Evolutionary conservation across 2,113 vertebrate genomes (phyloP).

Genomic region (Polypterus senegalus): DNA sequence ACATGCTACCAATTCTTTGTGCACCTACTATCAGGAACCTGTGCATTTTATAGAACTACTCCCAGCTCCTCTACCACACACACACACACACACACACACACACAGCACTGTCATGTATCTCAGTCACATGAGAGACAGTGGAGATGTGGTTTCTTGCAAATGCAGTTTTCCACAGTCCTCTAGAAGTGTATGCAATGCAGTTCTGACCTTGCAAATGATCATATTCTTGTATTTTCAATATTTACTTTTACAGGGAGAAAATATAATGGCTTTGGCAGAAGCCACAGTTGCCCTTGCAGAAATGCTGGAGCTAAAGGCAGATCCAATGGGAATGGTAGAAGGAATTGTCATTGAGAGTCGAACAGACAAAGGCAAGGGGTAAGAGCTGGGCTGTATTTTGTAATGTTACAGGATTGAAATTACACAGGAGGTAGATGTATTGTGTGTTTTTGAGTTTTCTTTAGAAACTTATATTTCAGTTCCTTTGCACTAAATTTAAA

Average conservation of each 20-base stretch:
- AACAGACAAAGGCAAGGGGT: slow-evolving; percentile 79
- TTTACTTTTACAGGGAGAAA: slow-evolving; percentile 58
- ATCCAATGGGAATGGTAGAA: slow-evolving; percentile 62
- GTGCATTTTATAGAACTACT: too few species aligned
- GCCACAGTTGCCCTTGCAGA: slow-evolving; percentile 77
- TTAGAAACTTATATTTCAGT: too few species aligned
- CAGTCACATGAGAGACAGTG: too few species aligned
- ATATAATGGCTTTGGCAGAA: slow-evolving; percentile 73
- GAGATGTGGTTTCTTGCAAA: too few species aligned
- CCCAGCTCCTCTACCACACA: too few species aligned
- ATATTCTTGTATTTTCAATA: slow-evolving; percentile 4
- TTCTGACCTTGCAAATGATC: not conserved
- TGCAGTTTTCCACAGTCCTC: not conserved
- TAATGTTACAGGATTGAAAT: too few species aligned
- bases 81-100: too few species aligned
- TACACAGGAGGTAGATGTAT: too few species aligned
- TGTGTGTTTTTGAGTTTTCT: too few species aligned
- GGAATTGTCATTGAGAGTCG: slow-evolving; percentile 78
- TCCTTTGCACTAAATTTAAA: not conserved
- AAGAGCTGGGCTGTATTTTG: slow-evolving; percentile 10
- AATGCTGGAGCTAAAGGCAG: slow-evolving; percentile 81
- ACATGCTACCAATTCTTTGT: too few species aligned
- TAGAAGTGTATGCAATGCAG: not conserved
- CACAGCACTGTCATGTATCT: too few species aligned
- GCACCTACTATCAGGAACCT: too few species aligned